Conservation (phyloP, 2,113 vertebrate species). For the Paralichthys olivaceus region DNA sequence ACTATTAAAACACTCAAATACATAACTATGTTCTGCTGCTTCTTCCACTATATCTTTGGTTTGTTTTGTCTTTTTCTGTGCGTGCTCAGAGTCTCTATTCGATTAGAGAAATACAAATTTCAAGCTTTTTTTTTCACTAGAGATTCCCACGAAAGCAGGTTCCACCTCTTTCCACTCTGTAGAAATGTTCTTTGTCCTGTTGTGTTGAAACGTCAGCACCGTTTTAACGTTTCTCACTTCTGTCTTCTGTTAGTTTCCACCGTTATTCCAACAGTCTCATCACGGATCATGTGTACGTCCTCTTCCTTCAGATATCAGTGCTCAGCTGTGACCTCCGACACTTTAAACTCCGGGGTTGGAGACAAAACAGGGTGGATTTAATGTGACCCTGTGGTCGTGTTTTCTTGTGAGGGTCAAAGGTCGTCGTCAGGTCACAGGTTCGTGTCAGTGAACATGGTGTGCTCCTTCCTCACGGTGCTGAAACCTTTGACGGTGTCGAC, state of each 20-base stretch:
- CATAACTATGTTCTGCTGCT: too few relatives aligned
- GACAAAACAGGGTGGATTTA: background rate
- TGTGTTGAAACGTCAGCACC: background rate
- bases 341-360: background rate
- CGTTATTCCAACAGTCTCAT: background rate
- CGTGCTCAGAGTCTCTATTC: background rate
- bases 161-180: background rate
- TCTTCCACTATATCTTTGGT: background rate
- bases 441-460: slow-evolving; percentile 96
- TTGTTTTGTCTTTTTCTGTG: background rate
- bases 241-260: background rate
- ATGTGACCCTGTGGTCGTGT: background rate
- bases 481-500: slow-evolving; percentile 95
- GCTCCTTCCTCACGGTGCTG: slow-evolving; percentile 95
- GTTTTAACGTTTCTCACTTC: background rate
- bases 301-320: background rate
- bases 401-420: slow-evolving; percentile 4
- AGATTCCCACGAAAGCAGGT: background rate
- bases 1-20: too few relatives aligned
- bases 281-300: background rate
- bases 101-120: background rate
- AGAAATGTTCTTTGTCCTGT: background rate
- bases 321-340: background rate
- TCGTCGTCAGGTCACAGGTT: slow-evolving; percentile 81
- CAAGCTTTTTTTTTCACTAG: background rate